Base-by-base conservation (phyloP, 2,113 vertebrate species). In the Pelecanus crispus region DNA sequence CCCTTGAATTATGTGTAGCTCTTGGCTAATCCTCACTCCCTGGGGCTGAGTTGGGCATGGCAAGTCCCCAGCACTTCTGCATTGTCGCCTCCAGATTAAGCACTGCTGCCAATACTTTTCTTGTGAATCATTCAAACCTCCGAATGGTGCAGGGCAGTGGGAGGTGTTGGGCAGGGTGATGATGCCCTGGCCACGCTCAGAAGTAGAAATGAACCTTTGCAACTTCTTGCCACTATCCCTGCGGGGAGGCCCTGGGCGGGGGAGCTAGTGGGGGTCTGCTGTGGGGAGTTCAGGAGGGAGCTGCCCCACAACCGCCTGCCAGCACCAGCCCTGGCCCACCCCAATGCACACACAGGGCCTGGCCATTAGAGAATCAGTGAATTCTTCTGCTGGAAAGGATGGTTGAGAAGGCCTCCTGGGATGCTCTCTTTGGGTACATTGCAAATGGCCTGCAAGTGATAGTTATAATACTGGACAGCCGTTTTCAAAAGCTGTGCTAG, bases 281-380 rank as follows among this genome's bases (percentile, higher is more conserved):
- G 29, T 0, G 4, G 21, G 22, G 19, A 62, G 22, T 42, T 68
- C n/a, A 50, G 13, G 32, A 62, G 31, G 13, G 16, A 24, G 14
- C 1, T 58, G 26, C 18, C 59, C 44, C 63, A 42, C 13, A 42
- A 5, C 40, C 0, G 0, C 8, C 13, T 2, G 3, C 11, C 50
- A 10, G 7, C 59, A 52, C n/a, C 26, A 74, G 40, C 20, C 73
- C 49, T 40, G 63, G 47, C 10, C 26, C 53, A 4, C 8, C 17
- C 38, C 12, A 34, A 1, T 7, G 22, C 16, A 24, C 4, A 10
- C 11, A 12, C 3, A 17, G 14, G 32, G 5, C 13, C 5, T 1
- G 3, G 14, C 3, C 0, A 0, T 18, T 44, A 32, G 12, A n/a
- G 9, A 22, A 56, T 29, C 2, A 6, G 1, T 26, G 45, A 44